These are phyloP conservation scores for Campylomormyrus numenius DNA, from an alignment of 2,113 vertebrate genomes.

Conservation along the genomic window DNA sequence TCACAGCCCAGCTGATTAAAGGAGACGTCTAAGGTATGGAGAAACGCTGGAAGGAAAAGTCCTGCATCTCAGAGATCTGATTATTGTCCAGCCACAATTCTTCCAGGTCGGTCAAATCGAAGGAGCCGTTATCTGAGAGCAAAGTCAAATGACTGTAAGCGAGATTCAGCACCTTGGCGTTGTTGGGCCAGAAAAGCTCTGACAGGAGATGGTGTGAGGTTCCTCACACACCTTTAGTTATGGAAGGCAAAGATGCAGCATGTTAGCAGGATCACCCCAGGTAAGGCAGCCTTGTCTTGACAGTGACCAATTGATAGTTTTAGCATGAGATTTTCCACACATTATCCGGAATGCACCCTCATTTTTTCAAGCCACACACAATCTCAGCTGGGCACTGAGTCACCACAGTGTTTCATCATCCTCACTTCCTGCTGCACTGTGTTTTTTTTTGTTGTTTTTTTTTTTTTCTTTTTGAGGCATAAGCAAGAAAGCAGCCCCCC, in stretches of 20 bases:
- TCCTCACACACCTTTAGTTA: background rate
- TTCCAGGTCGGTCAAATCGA: background rate
- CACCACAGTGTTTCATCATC: background rate
- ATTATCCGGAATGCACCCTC: background rate
- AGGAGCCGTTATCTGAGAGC: background rate
- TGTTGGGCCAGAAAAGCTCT: background rate
- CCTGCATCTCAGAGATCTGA: background rate
- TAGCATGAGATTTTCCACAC: background rate
- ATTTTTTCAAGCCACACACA: background rate
- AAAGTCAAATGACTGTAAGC: background rate
- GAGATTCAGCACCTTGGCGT: constrained; percentile 17
- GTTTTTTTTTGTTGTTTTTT: background rate
- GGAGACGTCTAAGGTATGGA: constrained; percentile 17
- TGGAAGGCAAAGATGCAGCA: background rate
- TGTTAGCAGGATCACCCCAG: background rate
- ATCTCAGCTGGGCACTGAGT: background rate
- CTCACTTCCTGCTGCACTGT: background rate
- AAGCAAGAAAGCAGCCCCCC: background rate
- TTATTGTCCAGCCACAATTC: constrained; percentile 22
- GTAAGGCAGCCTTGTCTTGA: background rate
- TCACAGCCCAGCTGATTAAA: background rate
- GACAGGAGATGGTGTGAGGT: background rate
- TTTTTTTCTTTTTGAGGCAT: background rate
- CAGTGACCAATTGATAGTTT: background rate
- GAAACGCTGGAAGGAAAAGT: background rate